These are phyloP conservation scores for Drosophila kanekoi DNA, from an alignment of 2,888 invertebrate species.

Conservation along the genomic window DNA sequence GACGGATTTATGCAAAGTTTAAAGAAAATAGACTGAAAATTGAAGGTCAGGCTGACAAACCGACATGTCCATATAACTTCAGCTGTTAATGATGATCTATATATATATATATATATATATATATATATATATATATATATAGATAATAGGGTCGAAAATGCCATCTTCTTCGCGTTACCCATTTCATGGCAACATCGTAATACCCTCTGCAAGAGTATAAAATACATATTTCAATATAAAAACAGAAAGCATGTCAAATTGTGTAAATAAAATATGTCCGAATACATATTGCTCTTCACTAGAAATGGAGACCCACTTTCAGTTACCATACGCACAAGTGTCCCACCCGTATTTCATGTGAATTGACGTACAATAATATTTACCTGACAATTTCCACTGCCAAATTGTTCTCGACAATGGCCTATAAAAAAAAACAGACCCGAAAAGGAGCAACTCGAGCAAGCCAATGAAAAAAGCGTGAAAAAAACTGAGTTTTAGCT, in stretches of 20 bases:
- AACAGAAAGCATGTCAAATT: background rate
- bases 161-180: too few species aligned
- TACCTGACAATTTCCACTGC: slow-evolving; percentile 55
- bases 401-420: slow-evolving; percentile 52
- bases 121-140: too few species aligned
- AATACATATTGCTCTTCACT: slow-evolving; percentile 2
- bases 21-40: too few species aligned
- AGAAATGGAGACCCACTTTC: slow-evolving; percentile 8
- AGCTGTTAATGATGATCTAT: too few species aligned
- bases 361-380: slow-evolving; percentile 48
- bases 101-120: too few species aligned
- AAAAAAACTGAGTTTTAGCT: slow-evolving; percentile 29
- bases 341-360: slow-evolving; percentile 20
- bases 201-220: too few species aligned
- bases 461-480: slow-evolving; percentile 8
- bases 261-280: background rate
- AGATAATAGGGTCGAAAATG: too few species aligned
- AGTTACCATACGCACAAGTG: slow-evolving; percentile 7
- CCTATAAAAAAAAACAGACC: slow-evolving; percentile 49
- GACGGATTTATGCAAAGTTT: too few species aligned
- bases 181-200: too few species aligned
- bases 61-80: too few species aligned
- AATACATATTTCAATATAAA: too few species aligned
- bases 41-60: too few species aligned
- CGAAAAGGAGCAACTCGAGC: slow-evolving; percentile 12